phyloP scores from a whole-genome alignment of 2,797 vertebrate species.

The Salmo trutta region DNA sequence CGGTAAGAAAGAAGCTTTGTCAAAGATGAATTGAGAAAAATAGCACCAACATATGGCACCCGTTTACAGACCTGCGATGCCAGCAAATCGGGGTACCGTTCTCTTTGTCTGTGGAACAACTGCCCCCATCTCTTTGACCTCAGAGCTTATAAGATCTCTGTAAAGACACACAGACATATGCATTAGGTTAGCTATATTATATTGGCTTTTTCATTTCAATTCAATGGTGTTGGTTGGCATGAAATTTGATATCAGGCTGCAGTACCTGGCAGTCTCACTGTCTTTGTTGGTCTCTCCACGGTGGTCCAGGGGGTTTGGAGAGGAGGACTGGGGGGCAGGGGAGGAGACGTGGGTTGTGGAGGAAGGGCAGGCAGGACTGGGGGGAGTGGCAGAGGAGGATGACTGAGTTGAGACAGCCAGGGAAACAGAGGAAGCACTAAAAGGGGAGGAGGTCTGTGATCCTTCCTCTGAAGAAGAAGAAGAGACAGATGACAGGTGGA shows the following conservation, averaged over 20 bases:
- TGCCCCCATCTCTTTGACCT: not conserved
- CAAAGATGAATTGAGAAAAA: not conserved
- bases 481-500: not conserved
- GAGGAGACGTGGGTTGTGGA: conserved; percentile 9
- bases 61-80: not conserved
- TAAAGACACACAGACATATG: not conserved
- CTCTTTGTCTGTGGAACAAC: not conserved
- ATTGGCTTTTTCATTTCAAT: not conserved
- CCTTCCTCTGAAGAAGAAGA: not conserved
- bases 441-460: not conserved
- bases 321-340: conserved; percentile 6
- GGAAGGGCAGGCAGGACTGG: conserved; percentile 17
- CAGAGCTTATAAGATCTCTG: not conserved
- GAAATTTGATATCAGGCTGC: too few species aligned
- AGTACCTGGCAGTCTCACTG: too few species aligned
- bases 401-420: not conserved
- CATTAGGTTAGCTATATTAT: not conserved
- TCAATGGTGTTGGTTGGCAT: not conserved
- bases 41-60: not conserved
- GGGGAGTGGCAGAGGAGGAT: not conserved
- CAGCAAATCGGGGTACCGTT: not conserved
- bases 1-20: not conserved
- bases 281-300: not conserved
- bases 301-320: conserved; percentile 38
- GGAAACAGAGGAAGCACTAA: not conserved